Evolutionary conservation across 2,888 invertebrate species (phyloP).

Genomic region (Dicyrtomina minuta): DNA sequence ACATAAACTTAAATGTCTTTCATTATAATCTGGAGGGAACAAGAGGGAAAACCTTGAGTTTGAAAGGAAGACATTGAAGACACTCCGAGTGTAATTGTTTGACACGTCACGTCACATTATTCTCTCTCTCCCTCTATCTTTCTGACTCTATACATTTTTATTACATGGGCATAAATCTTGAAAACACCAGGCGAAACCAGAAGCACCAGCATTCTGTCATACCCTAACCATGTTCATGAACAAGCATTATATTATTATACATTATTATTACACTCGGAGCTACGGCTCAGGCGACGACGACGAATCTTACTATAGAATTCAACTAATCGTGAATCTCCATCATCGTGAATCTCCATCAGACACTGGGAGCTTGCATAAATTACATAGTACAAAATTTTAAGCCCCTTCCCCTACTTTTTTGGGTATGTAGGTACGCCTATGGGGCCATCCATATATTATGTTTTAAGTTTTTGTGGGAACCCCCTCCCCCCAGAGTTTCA

Average conservation of each 20-base stretch:
- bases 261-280: neutral
- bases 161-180: neutral
- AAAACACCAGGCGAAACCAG: neutral
- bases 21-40: no score
- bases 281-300: neutral
- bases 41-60: conserved; percentile 14
- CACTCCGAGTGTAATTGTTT: conserved; percentile 34
- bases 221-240: neutral
- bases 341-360: no score
- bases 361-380: no score
- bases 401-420: no score
- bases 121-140: neutral
- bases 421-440: neutral
- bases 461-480: no score
- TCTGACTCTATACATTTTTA: neutral
- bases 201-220: neutral
- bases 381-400: no score
- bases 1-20: no score
- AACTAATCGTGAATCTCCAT: no score
- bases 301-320: no score
- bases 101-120: conserved; percentile 39
- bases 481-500: no score
- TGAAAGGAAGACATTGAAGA: conserved; percentile 27
- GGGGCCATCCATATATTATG: no score
- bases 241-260: neutral